Evolutionary conservation across 2,797 vertebrate species (phyloP).

Genomic region (Neomorphus geoffroyi): DNA sequence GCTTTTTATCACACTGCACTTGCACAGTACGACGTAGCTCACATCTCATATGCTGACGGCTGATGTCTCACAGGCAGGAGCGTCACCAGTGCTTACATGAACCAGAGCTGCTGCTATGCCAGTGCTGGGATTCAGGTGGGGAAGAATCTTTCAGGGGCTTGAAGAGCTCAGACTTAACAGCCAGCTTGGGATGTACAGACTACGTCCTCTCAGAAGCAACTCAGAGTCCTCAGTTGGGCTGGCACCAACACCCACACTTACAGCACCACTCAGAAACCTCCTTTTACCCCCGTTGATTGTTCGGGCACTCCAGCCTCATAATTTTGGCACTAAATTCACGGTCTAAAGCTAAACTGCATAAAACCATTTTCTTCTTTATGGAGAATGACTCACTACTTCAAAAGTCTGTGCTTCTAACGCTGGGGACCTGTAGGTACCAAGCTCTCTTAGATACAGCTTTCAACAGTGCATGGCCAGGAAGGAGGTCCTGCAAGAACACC

Average conservation of each 20-base stretch:
- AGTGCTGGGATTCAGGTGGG: not conserved
- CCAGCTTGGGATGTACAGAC: rapidly evolving
- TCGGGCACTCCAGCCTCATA: not conserved
- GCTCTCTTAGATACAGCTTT: not conserved
- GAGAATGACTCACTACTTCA: not conserved
- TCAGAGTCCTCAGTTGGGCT: not conserved
- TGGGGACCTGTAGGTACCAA: not conserved
- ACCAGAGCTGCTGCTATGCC: not conserved
- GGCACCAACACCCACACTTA: rapidly evolving
- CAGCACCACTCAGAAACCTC: not conserved
- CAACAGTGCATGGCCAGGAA: not conserved
- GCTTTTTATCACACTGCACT: not conserved
- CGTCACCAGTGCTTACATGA: not conserved
- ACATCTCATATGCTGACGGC: not conserved
- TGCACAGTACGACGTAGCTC: not conserved
- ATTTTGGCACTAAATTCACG: not conserved
- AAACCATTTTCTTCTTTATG: not conserved
- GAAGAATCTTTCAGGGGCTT: not conserved
- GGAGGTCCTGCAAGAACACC: not conserved
- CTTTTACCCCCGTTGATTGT: not conserved
- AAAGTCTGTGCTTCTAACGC: not conserved
- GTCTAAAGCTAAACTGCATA: not conserved
- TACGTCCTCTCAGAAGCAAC: not conserved
- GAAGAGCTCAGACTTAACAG: not conserved
- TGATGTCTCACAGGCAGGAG: not conserved